Conservation (phyloP, 2,888 invertebrate genomes). For the Metopia argyrocephala region DNA sequence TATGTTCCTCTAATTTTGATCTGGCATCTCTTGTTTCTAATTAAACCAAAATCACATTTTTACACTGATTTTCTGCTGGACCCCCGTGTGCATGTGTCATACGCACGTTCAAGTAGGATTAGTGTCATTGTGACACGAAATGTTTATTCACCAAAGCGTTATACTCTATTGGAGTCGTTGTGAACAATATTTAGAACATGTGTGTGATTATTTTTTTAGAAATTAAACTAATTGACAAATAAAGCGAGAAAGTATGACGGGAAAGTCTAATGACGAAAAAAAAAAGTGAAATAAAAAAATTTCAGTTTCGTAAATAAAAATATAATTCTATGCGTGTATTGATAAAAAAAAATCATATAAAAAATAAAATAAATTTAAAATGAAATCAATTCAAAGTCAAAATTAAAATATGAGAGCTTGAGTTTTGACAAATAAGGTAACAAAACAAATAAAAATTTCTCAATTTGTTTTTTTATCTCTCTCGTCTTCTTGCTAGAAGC, state of each 20-base stretch:
- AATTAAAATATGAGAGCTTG: too few species aligned
- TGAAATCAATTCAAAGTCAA: too few species aligned
- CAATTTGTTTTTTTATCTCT: too few species aligned
- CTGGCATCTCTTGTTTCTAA: neutral
- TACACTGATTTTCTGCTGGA: neutral
- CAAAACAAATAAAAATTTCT: too few species aligned
- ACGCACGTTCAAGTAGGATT: conserved; percentile 59
- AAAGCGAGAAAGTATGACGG: neutral
- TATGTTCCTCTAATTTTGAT: neutral
- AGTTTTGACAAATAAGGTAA: too few species aligned
- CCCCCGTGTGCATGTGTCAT: conserved; percentile 45
- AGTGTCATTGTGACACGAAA: conserved; percentile 43
- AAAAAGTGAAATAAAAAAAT: neutral
- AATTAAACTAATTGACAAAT: conserved; percentile 41
- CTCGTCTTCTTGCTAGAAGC: too few species aligned
- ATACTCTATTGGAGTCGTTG: neutral
- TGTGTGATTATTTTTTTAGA: conserved; percentile 20
- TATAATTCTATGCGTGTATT: too few species aligned
- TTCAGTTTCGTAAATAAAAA: too few species aligned
- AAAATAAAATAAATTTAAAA: too few species aligned
- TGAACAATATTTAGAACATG: neutral
- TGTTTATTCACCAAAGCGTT: neutral
- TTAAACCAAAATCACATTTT: neutral
- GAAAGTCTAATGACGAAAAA: too few species aligned
- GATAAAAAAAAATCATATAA: too few species aligned